phyloP scores from a whole-genome alignment of 2,113 vertebrate genomes.

The Osmerus mordax region DNA sequence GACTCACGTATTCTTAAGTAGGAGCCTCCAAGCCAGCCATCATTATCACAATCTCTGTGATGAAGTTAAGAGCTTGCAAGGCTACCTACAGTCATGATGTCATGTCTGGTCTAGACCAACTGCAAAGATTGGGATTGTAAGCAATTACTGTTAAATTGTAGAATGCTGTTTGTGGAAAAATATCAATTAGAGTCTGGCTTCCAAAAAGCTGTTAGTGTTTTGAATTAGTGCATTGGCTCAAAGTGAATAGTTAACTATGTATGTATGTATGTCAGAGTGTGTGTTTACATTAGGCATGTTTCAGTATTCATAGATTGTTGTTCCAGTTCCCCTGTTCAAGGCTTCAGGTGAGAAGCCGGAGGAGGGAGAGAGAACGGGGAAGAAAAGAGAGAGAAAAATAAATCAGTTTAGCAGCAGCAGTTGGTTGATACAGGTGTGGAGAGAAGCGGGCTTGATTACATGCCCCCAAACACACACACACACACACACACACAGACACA shows the following conservation, averaged over 20 bases:
- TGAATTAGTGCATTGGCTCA: too few relatives aligned
- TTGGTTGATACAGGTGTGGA: conserved; percentile 49
- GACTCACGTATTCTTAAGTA: too few relatives aligned
- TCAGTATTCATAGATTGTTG: too few relatives aligned
- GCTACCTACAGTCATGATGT: conserved; percentile 72
- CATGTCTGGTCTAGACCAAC: conserved; percentile 63
- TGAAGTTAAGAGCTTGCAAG: conserved; percentile 62
- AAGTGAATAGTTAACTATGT: neutral
- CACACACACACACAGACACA: neutral
- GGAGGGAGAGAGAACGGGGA: neutral
- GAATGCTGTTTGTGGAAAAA: conserved; percentile 62
- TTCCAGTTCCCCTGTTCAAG: too few relatives aligned
- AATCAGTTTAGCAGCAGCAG: conserved; percentile 6
- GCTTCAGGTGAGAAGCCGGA: too few relatives aligned
- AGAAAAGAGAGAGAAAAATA: neutral
- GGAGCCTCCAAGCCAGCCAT: too few relatives aligned
- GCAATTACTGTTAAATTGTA: conserved; percentile 49
- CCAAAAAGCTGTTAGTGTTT: neutral
- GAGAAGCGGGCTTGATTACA: conserved; percentile 37
- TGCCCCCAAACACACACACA: conserved; percentile 36
- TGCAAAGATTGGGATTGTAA: conserved; percentile 61
- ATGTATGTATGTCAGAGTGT: neutral
- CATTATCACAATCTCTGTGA: conserved; percentile 34
- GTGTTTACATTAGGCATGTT: too few relatives aligned
- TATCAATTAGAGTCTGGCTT: neutral